These are phyloP conservation scores for Ascaphus truei DNA, from an alignment of 2,113 vertebrate species.

Conservation along the genomic window DNA sequence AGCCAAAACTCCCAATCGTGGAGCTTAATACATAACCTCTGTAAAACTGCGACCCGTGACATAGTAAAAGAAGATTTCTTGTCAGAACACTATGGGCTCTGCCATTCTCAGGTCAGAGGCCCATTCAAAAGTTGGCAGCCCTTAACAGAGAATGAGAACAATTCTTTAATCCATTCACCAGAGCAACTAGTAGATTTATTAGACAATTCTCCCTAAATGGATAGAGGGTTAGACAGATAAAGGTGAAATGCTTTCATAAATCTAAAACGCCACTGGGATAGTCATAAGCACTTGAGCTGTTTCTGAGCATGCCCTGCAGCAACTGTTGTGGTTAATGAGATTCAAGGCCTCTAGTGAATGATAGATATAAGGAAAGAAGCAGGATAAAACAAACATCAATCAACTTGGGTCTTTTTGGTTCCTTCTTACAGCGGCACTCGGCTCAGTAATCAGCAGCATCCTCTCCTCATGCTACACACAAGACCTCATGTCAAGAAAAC, in stretches of 20 bases:
- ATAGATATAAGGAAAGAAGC: slow-evolving; percentile 13
- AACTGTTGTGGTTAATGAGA: slow-evolving; percentile 30
- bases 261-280: slow-evolving; percentile 14
- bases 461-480: background rate
- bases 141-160: background rate
- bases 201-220: slow-evolving; percentile 30
- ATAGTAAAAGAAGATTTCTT: background rate
- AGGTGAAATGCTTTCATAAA: slow-evolving; percentile 26
- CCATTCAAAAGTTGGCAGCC: background rate
- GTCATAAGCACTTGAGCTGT: slow-evolving; percentile 15
- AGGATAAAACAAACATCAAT: background rate
- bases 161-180: slow-evolving; percentile 10
- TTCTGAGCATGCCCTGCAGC: slow-evolving; percentile 11
- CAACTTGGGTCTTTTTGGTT: background rate
- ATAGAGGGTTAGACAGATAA: slow-evolving; percentile 18
- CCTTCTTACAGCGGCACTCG: background rate
- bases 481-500: background rate
- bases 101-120: background rate
- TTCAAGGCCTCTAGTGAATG: slow-evolving; percentile 7
- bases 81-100: background rate
- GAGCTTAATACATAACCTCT: background rate
- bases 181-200: slow-evolving; percentile 25
- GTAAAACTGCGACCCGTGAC: background rate
- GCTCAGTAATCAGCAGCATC: background rate
- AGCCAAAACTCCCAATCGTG: background rate